Conservation (phyloP, 2,113 vertebrate genomes). For the Anser cygnoides region DNA sequence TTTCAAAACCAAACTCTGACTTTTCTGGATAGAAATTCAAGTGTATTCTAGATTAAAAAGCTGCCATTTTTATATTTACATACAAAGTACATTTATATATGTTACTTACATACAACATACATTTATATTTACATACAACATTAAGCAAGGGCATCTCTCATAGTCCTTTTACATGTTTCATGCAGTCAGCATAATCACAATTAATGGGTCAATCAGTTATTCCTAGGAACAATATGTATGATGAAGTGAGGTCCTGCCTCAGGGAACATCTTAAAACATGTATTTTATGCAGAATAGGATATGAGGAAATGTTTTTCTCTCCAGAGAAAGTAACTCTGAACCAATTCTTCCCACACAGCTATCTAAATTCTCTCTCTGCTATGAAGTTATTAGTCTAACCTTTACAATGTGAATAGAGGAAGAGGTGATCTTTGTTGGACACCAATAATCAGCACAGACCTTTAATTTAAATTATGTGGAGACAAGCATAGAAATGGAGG, state of each 20-base stretch:
- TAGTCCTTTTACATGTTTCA: neutral
- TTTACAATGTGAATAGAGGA: neutral
- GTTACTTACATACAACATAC: too few relatives aligned
- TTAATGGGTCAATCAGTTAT: neutral
- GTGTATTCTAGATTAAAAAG: neutral
- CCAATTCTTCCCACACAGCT: neutral
- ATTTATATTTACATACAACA: neutral
- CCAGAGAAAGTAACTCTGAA: neutral
- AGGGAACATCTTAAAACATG: neutral
- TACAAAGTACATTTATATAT: neutral
- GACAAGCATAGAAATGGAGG: neutral
- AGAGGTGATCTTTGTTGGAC: neutral
- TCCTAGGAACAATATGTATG: neutral
- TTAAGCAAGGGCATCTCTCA: neutral
- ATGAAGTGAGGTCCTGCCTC: constrained; percentile 2
- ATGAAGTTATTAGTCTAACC: neutral
- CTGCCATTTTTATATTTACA: neutral
- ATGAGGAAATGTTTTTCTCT: neutral
- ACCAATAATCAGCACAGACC: neutral
- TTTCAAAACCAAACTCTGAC: neutral
- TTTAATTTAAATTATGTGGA: neutral
- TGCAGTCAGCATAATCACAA: neutral
- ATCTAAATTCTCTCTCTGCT: neutral
- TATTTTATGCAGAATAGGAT: neutral
- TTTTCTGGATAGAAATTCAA: neutral